A percentile compares a stretch with the other conserved stretches of the same genome.
phyloP scores from a whole-genome alignment of 2,888 invertebrate genomes.

The Agrotis puta region DNA sequence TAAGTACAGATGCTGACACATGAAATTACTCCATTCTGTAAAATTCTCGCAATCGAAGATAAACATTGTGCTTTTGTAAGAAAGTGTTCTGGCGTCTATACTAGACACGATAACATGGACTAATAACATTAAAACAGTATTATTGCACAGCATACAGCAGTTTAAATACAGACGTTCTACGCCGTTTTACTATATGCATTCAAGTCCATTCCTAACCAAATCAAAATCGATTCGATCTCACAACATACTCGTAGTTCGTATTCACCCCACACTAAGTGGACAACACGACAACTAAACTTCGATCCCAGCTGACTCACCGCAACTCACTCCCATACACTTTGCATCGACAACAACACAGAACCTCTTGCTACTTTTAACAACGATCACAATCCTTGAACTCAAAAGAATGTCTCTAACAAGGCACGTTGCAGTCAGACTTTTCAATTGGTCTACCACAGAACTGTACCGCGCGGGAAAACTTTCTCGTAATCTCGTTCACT shows the following conservation, averaged over 20 bases:
- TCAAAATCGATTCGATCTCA: not conserved
- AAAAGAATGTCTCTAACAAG: constrained; percentile 60
- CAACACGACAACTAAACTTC: not conserved
- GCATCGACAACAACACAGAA: constrained; percentile 23
- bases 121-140: too few species aligned
- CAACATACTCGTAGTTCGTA: not conserved
- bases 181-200: too few species aligned
- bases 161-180: too few species aligned
- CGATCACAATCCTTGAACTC: constrained; percentile 40
- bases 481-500: constrained; percentile 60
- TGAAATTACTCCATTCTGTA: too few species aligned
- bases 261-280: not conserved
- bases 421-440: constrained; percentile 57
- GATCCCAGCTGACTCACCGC: too few species aligned
- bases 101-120: too few species aligned
- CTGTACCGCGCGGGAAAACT: constrained; percentile 53
- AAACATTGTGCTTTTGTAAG: too few species aligned
- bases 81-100: too few species aligned
- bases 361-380: constrained; percentile 33
- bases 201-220: not conserved
- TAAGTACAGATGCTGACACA: too few species aligned
- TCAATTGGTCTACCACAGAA: constrained; percentile 57
- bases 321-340: constrained; percentile 2
- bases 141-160: too few species aligned
- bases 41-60: too few species aligned